Evolutionary conservation across 2,797 vertebrate species (phyloP), one percentile per base, ranked within the genome.

Genomic region (Vireo griseus): DNA sequence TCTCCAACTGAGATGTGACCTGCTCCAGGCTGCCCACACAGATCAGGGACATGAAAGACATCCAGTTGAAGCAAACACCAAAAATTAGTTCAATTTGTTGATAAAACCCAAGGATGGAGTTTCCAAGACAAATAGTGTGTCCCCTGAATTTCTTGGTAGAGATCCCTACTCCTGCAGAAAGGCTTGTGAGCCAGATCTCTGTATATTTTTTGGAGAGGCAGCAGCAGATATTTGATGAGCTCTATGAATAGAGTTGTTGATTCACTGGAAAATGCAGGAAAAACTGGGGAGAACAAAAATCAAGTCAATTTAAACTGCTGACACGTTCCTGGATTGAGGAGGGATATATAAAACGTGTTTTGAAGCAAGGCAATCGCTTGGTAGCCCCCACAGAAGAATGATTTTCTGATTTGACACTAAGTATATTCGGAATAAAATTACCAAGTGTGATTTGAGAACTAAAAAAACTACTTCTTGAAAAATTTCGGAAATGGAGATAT

Each of bases 191-290:
- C 33, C 66, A 75, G 6, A 73, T 13, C 59, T 47, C 68, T 0
- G 0, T 3, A 0, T 7, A 0, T 7, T 40, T 55, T 26, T 15
- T 72, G 33, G 45, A 95, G 72, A 13, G 82, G 65, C 69, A 48
- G 77, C 45, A 55, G 79, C 72, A 68, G 71, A 5, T 31, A 39
- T 13, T 40, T 71, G 90, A 81, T 57, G 74, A 89, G 66, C 52
- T 84, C 74, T 63, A 12, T 84, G 69, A 78, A 95, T 63, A 63
- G 78, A 71, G 66, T 4, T 74, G 86, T 81, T 90, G 91, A 92
- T 87, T 91, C 62, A 42, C 78, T 55, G 82, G 78, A 74, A 93
- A 85, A 81, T 2, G 35, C 21, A 35, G 51, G 68, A 72, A 80
- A 93, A 95, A 57, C 9, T 5, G 42, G 21, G 71, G 40, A 20